A percentile compares a stretch with the other conserved stretches of the same genome.
Conservation (phyloP, 2,113 vertebrate species). For the Rana temporaria region DNA sequence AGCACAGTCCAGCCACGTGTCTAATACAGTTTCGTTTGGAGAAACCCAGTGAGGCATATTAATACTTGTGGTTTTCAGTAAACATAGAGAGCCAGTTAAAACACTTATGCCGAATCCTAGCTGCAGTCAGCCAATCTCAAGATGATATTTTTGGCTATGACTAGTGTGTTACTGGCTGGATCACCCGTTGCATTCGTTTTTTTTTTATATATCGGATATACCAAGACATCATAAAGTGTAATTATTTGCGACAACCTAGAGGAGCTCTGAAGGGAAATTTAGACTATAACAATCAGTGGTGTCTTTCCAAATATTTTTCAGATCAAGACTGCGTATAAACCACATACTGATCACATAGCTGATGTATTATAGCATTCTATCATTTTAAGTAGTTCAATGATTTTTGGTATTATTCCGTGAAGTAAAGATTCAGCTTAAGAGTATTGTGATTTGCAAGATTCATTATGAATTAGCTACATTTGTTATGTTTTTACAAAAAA, state of each 20-base stretch:
- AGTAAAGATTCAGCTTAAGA: too few relatives aligned
- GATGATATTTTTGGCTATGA: conserved; percentile 3
- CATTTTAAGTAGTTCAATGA: too few relatives aligned
- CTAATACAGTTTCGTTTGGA: conserved; percentile 15
- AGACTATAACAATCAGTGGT: too few relatives aligned
- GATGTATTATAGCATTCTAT: too few relatives aligned
- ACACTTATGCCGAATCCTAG: background rate
- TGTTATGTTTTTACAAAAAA: too few relatives aligned
- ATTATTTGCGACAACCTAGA: background rate
- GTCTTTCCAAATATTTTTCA: too few relatives aligned
- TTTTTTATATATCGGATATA: too few relatives aligned
- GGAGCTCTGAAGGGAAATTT: background rate
- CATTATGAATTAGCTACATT: too few relatives aligned
- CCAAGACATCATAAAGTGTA: background rate
- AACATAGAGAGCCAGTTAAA: conserved; percentile 19
- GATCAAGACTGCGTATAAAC: too few relatives aligned
- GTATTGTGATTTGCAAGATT: too few relatives aligned
- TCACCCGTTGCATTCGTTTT: background rate
- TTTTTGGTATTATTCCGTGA: too few relatives aligned
- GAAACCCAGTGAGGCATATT: conserved; percentile 12
- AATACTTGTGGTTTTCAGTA: conserved; percentile 38
- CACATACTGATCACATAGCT: too few relatives aligned
- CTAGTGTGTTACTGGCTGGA: background rate
- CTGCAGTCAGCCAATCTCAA: conserved; percentile 10
- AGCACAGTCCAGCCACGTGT: conserved; percentile 11